Percentiles rank a stretch among this genome's conserved stretches.
phyloP scores from a whole-genome alignment of 2,888 invertebrate species.

The Oligia latruncula region DNA sequence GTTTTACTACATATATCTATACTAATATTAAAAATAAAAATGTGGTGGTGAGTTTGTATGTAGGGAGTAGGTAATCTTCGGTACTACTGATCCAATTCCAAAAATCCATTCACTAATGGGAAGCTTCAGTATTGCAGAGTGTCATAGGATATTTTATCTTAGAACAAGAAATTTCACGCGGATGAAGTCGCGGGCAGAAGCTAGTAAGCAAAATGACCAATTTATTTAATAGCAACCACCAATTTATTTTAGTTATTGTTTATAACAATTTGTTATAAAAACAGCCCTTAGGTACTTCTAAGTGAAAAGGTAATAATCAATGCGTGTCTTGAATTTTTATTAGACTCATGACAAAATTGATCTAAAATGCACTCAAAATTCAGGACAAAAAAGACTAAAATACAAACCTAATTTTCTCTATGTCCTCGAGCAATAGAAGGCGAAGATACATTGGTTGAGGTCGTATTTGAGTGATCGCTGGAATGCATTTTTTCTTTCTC shows the following conservation, averaged over 20 bases:
- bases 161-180: background rate
- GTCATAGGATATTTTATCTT: background rate
- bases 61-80: background rate
- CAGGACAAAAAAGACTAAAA: background rate
- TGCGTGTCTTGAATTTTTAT: slow-evolving; percentile 18
- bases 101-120: background rate
- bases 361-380: background rate
- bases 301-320: slow-evolving; percentile 17
- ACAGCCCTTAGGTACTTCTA: background rate
- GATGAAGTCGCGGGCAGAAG: background rate
- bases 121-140: background rate
- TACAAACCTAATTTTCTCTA: background rate
- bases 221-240: background rate
- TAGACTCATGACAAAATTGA: background rate
- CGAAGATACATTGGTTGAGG: background rate
- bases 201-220: background rate
- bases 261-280: slow-evolving; percentile 14
- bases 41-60: background rate
- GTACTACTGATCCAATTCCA: background rate
- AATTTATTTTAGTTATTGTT: background rate
- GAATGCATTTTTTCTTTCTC: background rate
- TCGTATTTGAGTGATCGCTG: background rate
- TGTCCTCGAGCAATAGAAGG: background rate
- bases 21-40: background rate
- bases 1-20: slow-evolving; percentile 24